Evolutionary conservation across 2,888 invertebrate species (phyloP), one percentile per base, ranked within the genome.

Genomic region (Pollenia griseotomentosa): DNA sequence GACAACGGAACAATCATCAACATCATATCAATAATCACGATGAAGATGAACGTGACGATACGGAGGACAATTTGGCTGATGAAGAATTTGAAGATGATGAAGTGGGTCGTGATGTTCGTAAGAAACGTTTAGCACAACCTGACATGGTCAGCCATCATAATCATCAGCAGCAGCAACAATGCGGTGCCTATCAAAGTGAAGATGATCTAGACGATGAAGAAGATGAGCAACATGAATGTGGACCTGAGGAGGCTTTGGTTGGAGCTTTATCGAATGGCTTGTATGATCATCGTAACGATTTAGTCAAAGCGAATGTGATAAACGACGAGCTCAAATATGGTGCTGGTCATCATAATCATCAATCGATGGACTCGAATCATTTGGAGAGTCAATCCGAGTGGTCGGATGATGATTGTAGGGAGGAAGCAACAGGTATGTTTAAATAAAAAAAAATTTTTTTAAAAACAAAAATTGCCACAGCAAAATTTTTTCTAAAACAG

Each of bases 361-460:
- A 93, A 86, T 93, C 93, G 88, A 91, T 93, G 90, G 91, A 94
- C 90, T 91, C 93, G 87, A 91, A 94, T 93, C 92, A 93, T 74
- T 94, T 95, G 89, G 95, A 96, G 91, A 97, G 97, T 93, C 96
- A 97, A 90, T 97, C 97, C n/a, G 97, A 97, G 91, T 97, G 97
- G 97, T 96, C 96, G 88, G 95, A 95, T 90, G 95, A 95, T 89
- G 94, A 94, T 89, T 95, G 95, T 89, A 95, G 95, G 88, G 95
- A 95, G 61, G 95, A 95, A 85, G 95, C 95, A 71, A 95, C 95
- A n/a, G 95, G 94, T 93, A 84, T 89, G 84, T 63, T 0, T 48
- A 7, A 53, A n/a, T 2, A 23, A 23, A 23, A 2, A 2, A 23
- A 1, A 23, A 23, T 33, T 5, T 33, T 33, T 33, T 33, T 33